Evolutionary conservation across 2,888 invertebrate genomes (phyloP), one percentile per base, ranked within the genome.

Genomic region (Agrochola lychnidis): DNA sequence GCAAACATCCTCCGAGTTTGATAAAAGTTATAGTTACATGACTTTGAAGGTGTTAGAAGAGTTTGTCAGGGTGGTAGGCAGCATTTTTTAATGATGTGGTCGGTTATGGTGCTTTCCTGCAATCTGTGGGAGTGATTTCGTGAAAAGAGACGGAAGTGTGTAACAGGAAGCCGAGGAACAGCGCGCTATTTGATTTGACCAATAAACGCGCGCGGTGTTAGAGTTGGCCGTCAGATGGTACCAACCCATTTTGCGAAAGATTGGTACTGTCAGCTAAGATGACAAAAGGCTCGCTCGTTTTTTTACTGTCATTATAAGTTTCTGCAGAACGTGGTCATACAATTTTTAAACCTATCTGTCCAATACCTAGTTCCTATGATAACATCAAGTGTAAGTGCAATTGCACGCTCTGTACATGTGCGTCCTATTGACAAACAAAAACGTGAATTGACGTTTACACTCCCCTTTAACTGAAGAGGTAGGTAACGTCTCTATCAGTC

Each of bases 401-500:
- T 48, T 67, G 12, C 48, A 72, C 51, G 40, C 40, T 53, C 45
- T 56, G 42, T 66, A 53, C 64, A 68, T 66, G 56, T 83, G 53
- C 70, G n/a, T 70, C 56, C 63, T 83, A 72, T 73, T 78, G 57
- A 75, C 69, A 76, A 82, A 72, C 61, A 79, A 51, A 69, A 72
- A 40, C 56, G 59, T 79, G 62, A 68, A 79, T 51, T 51, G 48
- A 61, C 59, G 68, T 69, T 59, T 64, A 71, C 42, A 51, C 36
- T 56, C 42, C 51, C 61, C 56, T 66, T 61, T 70, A 63, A 19
- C 51, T 67, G 30, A 69, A 74, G 66, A 74, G 74, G 69, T 79
- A 56, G 42, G 64, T 30, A 70, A 53, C 70, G 57, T 71, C 72
- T 79, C 80, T 87, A 83, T 86, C 76, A 76, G 79, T 66, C 42